Evolutionary conservation across 2,113 vertebrate genomes (phyloP).

Genomic region (Empidonax alnorum): DNA sequence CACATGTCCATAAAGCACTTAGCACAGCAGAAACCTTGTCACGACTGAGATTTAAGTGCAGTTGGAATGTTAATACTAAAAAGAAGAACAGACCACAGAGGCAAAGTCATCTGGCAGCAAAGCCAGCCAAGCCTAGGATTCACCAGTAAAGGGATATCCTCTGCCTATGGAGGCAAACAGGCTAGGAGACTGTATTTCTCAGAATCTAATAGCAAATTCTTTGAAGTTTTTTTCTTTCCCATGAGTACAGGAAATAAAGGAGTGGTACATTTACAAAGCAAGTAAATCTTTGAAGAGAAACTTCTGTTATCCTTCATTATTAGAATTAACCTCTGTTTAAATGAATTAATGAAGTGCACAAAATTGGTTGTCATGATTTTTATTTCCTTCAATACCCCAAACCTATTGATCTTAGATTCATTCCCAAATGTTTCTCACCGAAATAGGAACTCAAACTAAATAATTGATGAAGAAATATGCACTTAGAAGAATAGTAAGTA

Average conservation of each 20-base stretch:
- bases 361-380: not conserved
- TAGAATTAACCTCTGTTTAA: not conserved
- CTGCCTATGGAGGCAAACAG: not conserved
- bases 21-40: not conserved
- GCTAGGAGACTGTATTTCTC: not conserved
- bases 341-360: not conserved
- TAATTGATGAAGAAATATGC: not conserved
- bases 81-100: not conserved
- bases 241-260: not conserved
- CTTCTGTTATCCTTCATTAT: not conserved
- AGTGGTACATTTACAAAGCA: not conserved
- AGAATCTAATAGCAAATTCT: not conserved
- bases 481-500: not conserved
- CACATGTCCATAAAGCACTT: not conserved
- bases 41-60: not conserved
- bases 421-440: not conserved
- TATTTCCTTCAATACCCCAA: not conserved
- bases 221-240: not conserved
- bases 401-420: not conserved
- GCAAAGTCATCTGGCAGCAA: not conserved
- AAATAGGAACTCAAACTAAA: conserved; percentile 11
- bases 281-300: not conserved
- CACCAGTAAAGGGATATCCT: not conserved
- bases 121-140: not conserved
- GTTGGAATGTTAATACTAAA: not conserved